Base-by-base conservation (phyloP, 2,797 vertebrate genomes). In the Enoplosus armatus region DNA sequence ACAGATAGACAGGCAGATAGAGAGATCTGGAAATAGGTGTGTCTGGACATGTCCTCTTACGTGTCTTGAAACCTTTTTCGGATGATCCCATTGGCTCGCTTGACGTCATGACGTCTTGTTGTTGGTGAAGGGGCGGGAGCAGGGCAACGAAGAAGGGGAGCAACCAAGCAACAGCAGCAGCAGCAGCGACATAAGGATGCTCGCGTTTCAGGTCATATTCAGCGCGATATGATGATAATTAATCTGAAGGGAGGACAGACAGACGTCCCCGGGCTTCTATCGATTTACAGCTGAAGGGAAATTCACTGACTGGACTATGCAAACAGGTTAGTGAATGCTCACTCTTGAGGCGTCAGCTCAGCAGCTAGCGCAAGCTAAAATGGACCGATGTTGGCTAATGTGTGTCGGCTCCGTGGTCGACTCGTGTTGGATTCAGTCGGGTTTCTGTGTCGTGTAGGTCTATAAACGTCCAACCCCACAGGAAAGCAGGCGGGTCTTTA, bases 31-130 rank as follows among this genome's bases (percentile, higher is more conserved):
- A 35, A 54, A 59, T 47, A 10, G 64, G 66, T n/a, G 71, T 51
- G 65, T 51, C 22, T 37, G 64, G 35, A 39, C 43, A 10, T 18
- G 33, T 48, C 10, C 51, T 64, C 10, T 72, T 55, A 54, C 63
- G 69, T 16, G 2, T 48, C 15, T 33, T 5, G 24, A 51, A 35
- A 33, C 11, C 31, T 76, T 56, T 33, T 56, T 33, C 31, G 0
- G 12, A 8, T 9, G 33, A 56, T 50, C 54, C 51, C 15, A 85
- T 79, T 80, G 73, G 77, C 47, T 79, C 8, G 11, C 6, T 8
- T 33, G 31, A 64, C 87, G 87, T 77, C 79, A 72, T 65, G 33
- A 80, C 82, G 79, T 83, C 31, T 2, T 58, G 56, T 53, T 70
- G 55, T 72, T 20, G 55, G 39, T 33, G 54, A 50, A 31, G 65